Percentiles rank a stretch among this genome's conserved stretches.
Conservation (phyloP, 1,140 invertebrate genomes). For the Apis dorsata region DNA sequence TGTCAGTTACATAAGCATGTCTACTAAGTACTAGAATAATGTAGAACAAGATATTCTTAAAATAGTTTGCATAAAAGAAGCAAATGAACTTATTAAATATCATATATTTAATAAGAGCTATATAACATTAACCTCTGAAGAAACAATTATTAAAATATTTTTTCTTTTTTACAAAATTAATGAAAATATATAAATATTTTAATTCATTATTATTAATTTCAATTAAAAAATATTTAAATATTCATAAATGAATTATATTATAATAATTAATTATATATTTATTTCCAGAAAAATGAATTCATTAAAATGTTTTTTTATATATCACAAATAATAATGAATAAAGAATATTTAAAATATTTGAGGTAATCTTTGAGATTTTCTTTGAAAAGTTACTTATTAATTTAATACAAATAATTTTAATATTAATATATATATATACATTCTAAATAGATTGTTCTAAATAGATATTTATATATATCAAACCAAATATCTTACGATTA, state of each 20-base stretch:
- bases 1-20: constrained; percentile 71
- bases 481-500: not conserved
- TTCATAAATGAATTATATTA: not conserved
- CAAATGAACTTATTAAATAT: constrained; percentile 23
- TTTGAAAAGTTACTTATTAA: not conserved
- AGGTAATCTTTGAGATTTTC: not conserved
- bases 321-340: not conserved
- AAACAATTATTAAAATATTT: not conserved
- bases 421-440: not conserved
- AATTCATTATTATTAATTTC: constrained; percentile 14
- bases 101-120: not conserved
- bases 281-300: not conserved
- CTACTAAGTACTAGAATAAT: constrained; percentile 70
- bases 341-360: not conserved
- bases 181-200: constrained; percentile 1
- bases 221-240: not conserved
- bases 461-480: not conserved
- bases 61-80: constrained; percentile 70
- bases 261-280: not conserved
- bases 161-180: not conserved
- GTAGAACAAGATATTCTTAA: constrained; percentile 72
- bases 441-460: not conserved
- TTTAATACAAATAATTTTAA: not conserved
- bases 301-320: not conserved
- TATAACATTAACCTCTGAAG: not conserved